Base-by-base conservation (phyloP, 2,113 vertebrate species). In the Aegotheles bennettii region DNA sequence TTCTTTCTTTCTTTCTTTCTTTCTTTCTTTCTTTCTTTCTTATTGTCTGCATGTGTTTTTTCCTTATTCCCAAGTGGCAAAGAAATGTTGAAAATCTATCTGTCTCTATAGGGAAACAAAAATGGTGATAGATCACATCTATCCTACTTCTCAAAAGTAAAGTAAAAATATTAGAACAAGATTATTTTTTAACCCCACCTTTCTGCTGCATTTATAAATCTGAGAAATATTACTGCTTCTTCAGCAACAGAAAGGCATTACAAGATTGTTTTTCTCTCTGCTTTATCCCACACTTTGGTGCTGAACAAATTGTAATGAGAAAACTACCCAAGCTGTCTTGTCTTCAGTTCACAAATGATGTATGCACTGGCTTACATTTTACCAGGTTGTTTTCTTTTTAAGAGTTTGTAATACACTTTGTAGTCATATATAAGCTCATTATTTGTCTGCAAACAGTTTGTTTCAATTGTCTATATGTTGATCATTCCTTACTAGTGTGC, bases 1-100 rank as follows among this genome's bases (percentile, higher is more conserved):
- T 5, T 3, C 12, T n/a, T 26, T 10, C 29, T 42, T 53, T 42
- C 11, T 10, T 43, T 14, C 3, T 3, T 5, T 7, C 4, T 16
- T 74, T 42, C 8, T 24, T 23, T 61, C 51, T 80, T 28, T 35
- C 36, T 6, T 19, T 31, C 8, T 40, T 17, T 38, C n/a, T 4
- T 19, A 40, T 50, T 45, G 6, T 50, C 57, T 45, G 5, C 16
- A 69, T 20, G 5, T 42, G 16, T 78, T 93, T 70, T 74, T 24
- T 63, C 11, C 33, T 89, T 84, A n/a, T 47, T 65, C 15, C 16
- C 61, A 70, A 81, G 10, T 35, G 59, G 12, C 26, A 81, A 74
- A 84, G 15, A 74, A 74, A 68, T 40, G 4, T 17, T 28, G 33
- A 87, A 81, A 89, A 82, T 59, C 25, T 89, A 15, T 23, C 18